Evolutionary conservation across 2,113 vertebrate species (phyloP), one percentile per base, ranked within the genome.

Genomic region (Actenoides lindsayi): DNA sequence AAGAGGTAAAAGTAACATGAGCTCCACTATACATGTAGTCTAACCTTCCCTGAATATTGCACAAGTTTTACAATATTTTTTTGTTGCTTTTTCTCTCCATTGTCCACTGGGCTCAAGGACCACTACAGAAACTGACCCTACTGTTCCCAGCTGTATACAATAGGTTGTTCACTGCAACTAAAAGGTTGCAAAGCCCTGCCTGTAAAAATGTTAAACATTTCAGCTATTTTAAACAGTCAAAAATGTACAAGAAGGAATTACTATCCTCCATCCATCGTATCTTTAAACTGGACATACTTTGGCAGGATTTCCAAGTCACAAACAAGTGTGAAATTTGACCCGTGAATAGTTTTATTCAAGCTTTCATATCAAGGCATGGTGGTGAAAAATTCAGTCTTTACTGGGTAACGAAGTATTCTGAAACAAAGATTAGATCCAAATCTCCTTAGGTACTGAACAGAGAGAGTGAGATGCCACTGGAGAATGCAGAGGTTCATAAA

Each of bases 311-410:
- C 54, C 39, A 62, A 88, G 44, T 71, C 50, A 91, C 23, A 51
- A 69, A 91, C 23, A 51, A 69, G 16, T 64, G 35, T 70, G 79
- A 92, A 83, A 95, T 86, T 6, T 92, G 59, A 93, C 7, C 62
- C 46, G 67, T 68, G 12, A 87, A 69, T 35, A 78, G 62, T 89
- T 91, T 78, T 48, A 94, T 68, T 95, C 62, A 79, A 71, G 39
- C 13, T 82, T 89, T 60, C 35, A 0, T 68, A 79, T 82, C 62
- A 89, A 59, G 35, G 42, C 53, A 63, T 39, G 27, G 20, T 71
- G 20, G 56, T 76, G 62, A 93, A 85, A 94, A 90, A 91, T 69
- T n/a, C n/a, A 62, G 0, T 91, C 33, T 73, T 57, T 60, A 57
- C 28, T 60, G 18, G 13, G 25, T 79, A 59, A 54, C 33, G 13